Evolutionary conservation across 2,113 vertebrate species (phyloP).

Genomic region (Dinomys branickii): DNA sequence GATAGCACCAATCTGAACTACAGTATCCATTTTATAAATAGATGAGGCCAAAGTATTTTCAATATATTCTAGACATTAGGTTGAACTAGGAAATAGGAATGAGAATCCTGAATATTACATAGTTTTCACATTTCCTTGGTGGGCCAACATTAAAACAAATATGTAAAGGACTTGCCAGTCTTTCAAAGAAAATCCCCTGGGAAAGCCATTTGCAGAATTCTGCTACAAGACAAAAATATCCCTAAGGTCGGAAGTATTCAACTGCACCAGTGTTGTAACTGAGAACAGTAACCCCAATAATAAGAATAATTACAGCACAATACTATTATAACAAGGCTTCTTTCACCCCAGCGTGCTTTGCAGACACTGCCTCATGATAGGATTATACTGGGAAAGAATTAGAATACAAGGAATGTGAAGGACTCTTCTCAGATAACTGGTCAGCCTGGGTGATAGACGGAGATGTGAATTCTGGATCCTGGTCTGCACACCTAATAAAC

Average conservation of each 20-base stretch:
- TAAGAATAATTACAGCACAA: neutral
- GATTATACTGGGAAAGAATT: neutral
- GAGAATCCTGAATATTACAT: constrained; percentile 40
- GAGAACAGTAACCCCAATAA: neutral
- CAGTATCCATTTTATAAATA: constrained; percentile 76
- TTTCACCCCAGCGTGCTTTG: neutral
- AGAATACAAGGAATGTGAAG: constrained; percentile 42
- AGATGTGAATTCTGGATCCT: constrained; percentile 39
- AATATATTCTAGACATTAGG: constrained; percentile 73
- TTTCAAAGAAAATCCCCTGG: constrained; percentile 57
- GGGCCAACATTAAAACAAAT: constrained; percentile 69
- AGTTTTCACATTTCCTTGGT: constrained; percentile 65
- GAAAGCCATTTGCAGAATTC: constrained; percentile 34
- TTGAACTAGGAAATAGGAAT: constrained; percentile 1
- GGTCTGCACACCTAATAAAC: constrained; percentile 5
- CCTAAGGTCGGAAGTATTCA: constrained; percentile 21
- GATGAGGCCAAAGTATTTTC: constrained; percentile 73
- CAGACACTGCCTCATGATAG: neutral
- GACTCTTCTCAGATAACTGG: constrained; percentile 37
- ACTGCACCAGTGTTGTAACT: neutral
- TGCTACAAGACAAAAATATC: constrained; percentile 48
- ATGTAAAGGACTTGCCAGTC: constrained; percentile 61
- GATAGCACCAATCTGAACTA: constrained; percentile 72
- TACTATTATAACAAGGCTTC: neutral
- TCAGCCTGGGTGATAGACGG: constrained; percentile 19